Base-by-base conservation (phyloP, 2,888 invertebrate genomes). In the Polydesmus complanatus region DNA sequence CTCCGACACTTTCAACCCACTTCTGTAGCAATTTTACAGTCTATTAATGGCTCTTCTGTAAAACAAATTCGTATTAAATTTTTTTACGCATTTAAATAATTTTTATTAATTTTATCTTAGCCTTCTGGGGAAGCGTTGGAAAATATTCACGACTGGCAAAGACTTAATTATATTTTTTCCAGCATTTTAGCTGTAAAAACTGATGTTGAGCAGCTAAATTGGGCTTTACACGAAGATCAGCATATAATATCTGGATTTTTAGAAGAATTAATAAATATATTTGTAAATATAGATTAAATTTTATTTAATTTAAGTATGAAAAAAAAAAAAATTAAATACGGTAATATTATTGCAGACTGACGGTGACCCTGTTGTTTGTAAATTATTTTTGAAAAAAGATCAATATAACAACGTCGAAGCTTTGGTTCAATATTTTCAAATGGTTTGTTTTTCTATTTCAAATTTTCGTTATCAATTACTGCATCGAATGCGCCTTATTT, bases 191-290 rank as follows among this genome's bases (percentile, higher is more conserved):
- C 85, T 64, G 91, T 92, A 66, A 93, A 93, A 67, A 91, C 94
- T 70, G 95, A 95, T 72, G 88, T 92, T 0, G 94, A 96, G 71
- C 95, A 96, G 71, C 79, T 95, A 62, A 92, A 90, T 67, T 95
- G 95, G 95, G 89, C 91, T 73, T 77, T 95, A 27, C 89, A 94
- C 72, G 94, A 95, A 72, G 95, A 95, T 73, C 93, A 94, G 66
- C 82, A 82, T 63, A 85, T 88, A 67, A 94, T 95, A 70, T 83
- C 84, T 63, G 86, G 88, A 63, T 88, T 91, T 73, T 79, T 95
- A 25, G 69, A 73, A 27, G 72, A 76, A 62, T 68, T 78, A 27
- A 66, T 73, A 21, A 72, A 71, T 48, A 73, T 77, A 27, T 64
- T 76, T 65, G 74, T 75, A 67, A 68, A 57, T 19, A 5, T 37